Conservation (phyloP, 2,888 invertebrate genomes). For the Andricus quercusramuli region DNA sequence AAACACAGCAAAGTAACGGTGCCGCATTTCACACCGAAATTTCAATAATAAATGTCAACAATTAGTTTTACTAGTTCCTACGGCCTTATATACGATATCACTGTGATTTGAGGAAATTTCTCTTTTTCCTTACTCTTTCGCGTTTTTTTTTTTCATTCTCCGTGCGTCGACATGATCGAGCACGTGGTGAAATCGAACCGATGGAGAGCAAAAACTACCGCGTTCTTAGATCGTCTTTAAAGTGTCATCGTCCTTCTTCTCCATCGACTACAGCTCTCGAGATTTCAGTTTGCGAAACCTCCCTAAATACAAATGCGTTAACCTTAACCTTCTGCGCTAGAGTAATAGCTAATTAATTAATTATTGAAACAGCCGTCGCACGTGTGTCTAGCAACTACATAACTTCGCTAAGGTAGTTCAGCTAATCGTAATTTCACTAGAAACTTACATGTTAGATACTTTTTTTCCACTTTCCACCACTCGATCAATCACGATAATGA, state of each 20-base stretch:
- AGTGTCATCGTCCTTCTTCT: constrained; percentile 42
- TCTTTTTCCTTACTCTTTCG: constrained; percentile 39
- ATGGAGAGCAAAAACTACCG: constrained; percentile 62
- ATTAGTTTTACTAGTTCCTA: constrained; percentile 37
- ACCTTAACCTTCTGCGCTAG: constrained; percentile 55
- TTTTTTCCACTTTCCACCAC: constrained; percentile 60
- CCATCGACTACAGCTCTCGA: constrained; percentile 50
- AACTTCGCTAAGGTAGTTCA: constrained; percentile 70
- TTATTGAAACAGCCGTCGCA: constrained; percentile 76
- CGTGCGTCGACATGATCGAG: constrained; percentile 43
- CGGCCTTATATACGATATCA: constrained; percentile 42
- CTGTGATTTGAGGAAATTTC: constrained; percentile 39
- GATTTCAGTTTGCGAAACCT: constrained; percentile 57
- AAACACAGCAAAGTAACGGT: constrained; percentile 38
- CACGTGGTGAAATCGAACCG: constrained; percentile 50
- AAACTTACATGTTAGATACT: constrained; percentile 74
- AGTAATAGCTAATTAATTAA: constrained; percentile 50
- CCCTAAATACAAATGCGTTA: constrained; percentile 60
- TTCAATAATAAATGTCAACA: constrained; percentile 38
- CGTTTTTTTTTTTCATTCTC: constrained; percentile 35
- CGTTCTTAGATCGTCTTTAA: constrained; percentile 57
- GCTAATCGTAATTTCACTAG: constrained; percentile 69
- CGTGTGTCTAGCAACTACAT: constrained; percentile 75
- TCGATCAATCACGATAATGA: constrained; percentile 29
- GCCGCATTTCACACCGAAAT: constrained; percentile 37